A percentile compares a stretch with the other conserved stretches of the same genome.
Conservation (phyloP, 2,888 invertebrate genomes). For the Tupiocoris notatus region DNA sequence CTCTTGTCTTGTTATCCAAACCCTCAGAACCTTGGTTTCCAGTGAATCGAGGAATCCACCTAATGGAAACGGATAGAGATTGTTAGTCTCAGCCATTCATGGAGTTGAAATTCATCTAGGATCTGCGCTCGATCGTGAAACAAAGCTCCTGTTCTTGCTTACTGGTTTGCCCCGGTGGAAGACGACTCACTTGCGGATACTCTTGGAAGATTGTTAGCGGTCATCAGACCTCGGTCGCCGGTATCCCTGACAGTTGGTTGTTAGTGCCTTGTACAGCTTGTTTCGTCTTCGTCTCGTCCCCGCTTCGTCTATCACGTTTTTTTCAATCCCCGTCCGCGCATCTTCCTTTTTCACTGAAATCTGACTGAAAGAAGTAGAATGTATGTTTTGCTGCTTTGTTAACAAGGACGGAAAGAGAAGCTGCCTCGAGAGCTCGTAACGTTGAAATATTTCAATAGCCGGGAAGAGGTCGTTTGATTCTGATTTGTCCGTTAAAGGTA, state of each 20-base stretch:
- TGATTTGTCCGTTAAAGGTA: too few species aligned
- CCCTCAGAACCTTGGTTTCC: too few species aligned
- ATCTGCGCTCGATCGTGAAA: too few species aligned
- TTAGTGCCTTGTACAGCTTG: not conserved
- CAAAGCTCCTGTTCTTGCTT: not conserved
- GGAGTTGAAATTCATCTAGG: too few species aligned
- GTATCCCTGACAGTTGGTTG: not conserved
- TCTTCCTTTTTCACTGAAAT: not conserved
- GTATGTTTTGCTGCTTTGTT: not conserved
- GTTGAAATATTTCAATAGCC: too few species aligned
- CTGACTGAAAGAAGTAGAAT: not conserved
- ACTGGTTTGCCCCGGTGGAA: not conserved
- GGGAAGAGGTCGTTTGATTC: too few species aligned
- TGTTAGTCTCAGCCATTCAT: too few species aligned
- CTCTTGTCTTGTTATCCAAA: too few species aligned
- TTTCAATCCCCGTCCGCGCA: not conserved
- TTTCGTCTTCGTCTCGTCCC: not conserved
- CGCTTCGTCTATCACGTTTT: not conserved
- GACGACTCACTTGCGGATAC: not conserved
- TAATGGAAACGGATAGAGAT: too few species aligned
- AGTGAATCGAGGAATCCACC: too few species aligned
- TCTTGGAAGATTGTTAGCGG: not conserved
- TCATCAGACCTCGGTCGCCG: not conserved
- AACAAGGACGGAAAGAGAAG: not conserved
- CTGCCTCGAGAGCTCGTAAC: too few species aligned